A percentile compares a stretch with the other conserved stretches of the same genome.
These are phyloP conservation scores for Cepaea nemoralis DNA, from an alignment of 1,140 invertebrate species.

Conservation along the genomic window DNA sequence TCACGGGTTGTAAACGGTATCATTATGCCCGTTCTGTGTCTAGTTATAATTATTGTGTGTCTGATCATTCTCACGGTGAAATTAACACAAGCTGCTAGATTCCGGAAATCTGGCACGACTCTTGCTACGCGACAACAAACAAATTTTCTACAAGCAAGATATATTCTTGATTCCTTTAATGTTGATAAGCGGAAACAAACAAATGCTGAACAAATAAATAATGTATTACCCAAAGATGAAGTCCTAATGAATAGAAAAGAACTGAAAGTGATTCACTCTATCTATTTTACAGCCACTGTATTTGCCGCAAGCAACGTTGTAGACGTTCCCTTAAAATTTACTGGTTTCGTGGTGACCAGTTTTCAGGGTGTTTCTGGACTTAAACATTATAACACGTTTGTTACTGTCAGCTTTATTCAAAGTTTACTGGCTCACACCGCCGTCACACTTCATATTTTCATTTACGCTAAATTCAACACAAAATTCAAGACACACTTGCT, in stretches of 20 bases:
- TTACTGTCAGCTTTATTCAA: neutral
- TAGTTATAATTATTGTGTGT: neutral
- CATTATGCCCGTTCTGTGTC: neutral
- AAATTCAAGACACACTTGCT: neutral
- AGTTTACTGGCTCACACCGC: neutral
- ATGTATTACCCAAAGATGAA: neutral
- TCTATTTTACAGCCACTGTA: neutral
- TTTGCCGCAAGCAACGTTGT: neutral
- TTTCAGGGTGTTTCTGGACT: neutral
- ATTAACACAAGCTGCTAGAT: neutral
- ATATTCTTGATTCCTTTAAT: neutral
- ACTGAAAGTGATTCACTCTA: neutral
- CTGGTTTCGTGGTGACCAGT: neutral
- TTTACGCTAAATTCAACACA: neutral
- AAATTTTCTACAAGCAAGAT: neutral
- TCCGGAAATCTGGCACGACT: neutral
- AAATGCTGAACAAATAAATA: neutral
- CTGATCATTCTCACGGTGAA: neutral
- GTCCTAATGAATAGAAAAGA: neutral
- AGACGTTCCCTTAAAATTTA: neutral
- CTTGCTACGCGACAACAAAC: neutral
- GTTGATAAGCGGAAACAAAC: neutral
- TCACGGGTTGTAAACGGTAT: neutral
- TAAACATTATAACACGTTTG: neutral
- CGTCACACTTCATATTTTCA: neutral